A percentile compares a stretch with the other conserved stretches of the same genome.
Conservation (phyloP, 2,113 vertebrate species). For the Setophaga petechia region DNA sequence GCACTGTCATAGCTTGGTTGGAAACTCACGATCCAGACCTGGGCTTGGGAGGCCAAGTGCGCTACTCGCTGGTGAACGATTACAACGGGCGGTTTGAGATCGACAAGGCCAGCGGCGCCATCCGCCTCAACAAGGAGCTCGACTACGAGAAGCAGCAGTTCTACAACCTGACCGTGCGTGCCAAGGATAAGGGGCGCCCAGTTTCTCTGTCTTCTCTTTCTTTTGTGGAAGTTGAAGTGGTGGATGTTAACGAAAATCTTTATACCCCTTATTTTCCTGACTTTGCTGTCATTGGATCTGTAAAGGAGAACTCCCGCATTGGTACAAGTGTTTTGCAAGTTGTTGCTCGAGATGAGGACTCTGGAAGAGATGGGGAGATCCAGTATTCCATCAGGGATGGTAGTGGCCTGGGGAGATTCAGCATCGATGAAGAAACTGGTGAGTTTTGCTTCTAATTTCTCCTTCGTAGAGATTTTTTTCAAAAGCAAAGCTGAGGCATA, state of each 20-base stretch:
- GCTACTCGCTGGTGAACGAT: constrained; percentile 90
- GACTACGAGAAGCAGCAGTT: constrained; percentile 97
- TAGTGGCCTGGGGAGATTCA: constrained; percentile 92
- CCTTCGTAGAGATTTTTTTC: background rate
- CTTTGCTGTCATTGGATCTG: constrained; percentile 86
- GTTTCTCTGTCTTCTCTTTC: constrained; percentile 92
- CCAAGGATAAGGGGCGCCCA: constrained; percentile 92
- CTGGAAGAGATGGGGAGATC: constrained; percentile 91
- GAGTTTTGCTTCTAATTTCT: constrained; percentile 56
- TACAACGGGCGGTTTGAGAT: constrained; percentile 92
- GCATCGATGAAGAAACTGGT: constrained; percentile 96
- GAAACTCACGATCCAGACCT: constrained; percentile 94
- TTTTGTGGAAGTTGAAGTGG: constrained; percentile 93
- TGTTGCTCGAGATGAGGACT: constrained; percentile 87
- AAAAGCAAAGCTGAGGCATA: background rate
- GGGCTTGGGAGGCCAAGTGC: constrained; percentile 90
- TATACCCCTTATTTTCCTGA: constrained; percentile 90
- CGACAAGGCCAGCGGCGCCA: constrained; percentile 88
- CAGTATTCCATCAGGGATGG: constrained; percentile 95
- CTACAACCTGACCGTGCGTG: constrained; percentile 93
- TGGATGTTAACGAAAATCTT: constrained; percentile 97
- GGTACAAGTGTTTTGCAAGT: constrained; percentile 93
- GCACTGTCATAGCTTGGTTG: constrained; percentile 93
- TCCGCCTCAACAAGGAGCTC: constrained; percentile 89
- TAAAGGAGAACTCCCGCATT: constrained; percentile 90